phyloP scores from a whole-genome alignment of 2,113 vertebrate genomes.

The Gallinago undulata region DNA sequence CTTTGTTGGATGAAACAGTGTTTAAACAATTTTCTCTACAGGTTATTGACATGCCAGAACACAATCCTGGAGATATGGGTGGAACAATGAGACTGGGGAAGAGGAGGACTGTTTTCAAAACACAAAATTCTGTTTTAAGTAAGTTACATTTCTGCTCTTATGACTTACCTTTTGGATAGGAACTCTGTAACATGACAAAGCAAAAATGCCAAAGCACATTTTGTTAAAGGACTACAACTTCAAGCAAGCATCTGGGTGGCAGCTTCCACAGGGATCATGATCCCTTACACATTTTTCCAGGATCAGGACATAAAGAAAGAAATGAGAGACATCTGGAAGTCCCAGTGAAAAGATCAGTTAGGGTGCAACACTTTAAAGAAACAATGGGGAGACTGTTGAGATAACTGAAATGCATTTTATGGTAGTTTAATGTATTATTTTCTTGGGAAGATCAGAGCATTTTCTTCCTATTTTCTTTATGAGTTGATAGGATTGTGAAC shows the following conservation, averaged over 20 bases:
- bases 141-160: conserved; percentile 46
- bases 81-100: conserved; percentile 81
- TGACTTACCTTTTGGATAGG: background rate
- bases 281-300: background rate
- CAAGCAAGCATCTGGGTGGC: background rate
- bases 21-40: conserved; percentile 50
- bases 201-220: background rate
- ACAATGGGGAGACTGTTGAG: background rate
- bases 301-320: background rate
- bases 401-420: background rate
- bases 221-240: background rate
- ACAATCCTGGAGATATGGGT: conserved; percentile 77
- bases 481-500: background rate
- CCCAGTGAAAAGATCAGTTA: background rate
- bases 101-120: conserved; percentile 79
- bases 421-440: background rate
- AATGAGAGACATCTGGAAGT: background rate
- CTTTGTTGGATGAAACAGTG: background rate
- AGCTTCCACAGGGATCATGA: background rate
- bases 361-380: background rate
- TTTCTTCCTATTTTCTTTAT: background rate
- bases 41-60: conserved; percentile 83
- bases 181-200: background rate
- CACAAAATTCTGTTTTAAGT: conserved; percentile 77
- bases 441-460: background rate